Evolutionary conservation across 2,797 vertebrate genomes (phyloP).

Genomic region (Phataginus tetradactyla): DNA sequence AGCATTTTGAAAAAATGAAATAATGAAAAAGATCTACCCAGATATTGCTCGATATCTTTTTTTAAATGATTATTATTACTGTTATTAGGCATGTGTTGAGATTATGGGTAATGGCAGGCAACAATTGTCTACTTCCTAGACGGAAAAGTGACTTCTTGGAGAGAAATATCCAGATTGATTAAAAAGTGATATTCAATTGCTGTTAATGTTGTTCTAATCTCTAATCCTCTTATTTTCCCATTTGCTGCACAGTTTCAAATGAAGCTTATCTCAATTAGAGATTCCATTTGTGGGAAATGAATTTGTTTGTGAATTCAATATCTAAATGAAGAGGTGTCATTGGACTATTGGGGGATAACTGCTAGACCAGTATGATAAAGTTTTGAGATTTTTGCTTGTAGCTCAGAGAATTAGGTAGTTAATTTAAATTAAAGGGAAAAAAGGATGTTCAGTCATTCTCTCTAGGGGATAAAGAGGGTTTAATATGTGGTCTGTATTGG

Average conservation of each 20-base stretch:
- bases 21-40: slow-evolving; percentile 3
- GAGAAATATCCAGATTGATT: slow-evolving; percentile 17
- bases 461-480: not conserved
- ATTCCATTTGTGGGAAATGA: slow-evolving; percentile 13
- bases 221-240: not conserved
- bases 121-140: not conserved
- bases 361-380: not conserved
- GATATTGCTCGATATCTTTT: not conserved
- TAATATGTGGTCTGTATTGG: not conserved
- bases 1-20: not conserved
- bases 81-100: not conserved
- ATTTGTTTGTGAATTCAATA: not conserved
- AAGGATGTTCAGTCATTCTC: not conserved
- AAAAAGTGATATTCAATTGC: not conserved
- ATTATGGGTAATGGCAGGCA: not conserved
- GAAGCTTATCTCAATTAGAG: slow-evolving; percentile 12
- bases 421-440: not conserved
- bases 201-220: not conserved
- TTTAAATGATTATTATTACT: not conserved
- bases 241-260: slow-evolving; percentile 28
- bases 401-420: not conserved
- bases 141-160: not conserved
- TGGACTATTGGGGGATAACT: not conserved
- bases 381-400: not conserved
- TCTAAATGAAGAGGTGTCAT: not conserved